Evolutionary conservation across 2,113 vertebrate genomes (phyloP), one percentile per base, ranked within the genome.

Genomic region (Struthidea cinerea): DNA sequence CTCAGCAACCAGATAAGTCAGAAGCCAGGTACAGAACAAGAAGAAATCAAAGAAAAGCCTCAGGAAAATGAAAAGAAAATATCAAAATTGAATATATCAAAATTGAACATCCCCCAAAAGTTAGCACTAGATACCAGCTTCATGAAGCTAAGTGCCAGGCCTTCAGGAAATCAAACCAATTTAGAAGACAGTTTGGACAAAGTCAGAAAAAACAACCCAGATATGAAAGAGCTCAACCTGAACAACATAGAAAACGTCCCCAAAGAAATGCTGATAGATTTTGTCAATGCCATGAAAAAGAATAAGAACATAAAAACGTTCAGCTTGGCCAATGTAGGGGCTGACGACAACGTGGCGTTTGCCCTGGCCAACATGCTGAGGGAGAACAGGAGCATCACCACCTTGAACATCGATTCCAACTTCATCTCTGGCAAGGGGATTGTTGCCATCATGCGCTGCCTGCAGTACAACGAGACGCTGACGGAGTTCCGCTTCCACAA

Each of bases 181-280:
- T 96, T 99, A 89, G 99, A 99, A 9, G 98, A 97, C 5, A 99
- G 99, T 26, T 97, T 99, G 79, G 97, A 98, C n/a, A 98, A 98
- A 82, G 98, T 99, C 32, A 97, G 98, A 32, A 98, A 99, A 53
- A 99, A 99, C 93, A 98, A 98, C 73, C 98, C 99, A 1, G 98
- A 98, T 0, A 32, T 99, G 94, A 99, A 98, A 13, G 99, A 99
- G 50, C 98, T 99, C 53, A 99, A 99, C 96, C 97, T 99, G 93
- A 99, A 99, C 98, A 99, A 99, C 94, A 99, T 99, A n/a, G 99
- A 99, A 93, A 99, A 99, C 81, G 98, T 99, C 98, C 99, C 99
- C 85, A 99, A 98, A 92, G 99, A 99, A 74, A 99, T 99, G 99
- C 97, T 99, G 37, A 52, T 99, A 68, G 99, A 99, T 82, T 99